Conservation (phyloP, 2,888 invertebrate genomes). For the Mesorhabditis sp. region DNA sequence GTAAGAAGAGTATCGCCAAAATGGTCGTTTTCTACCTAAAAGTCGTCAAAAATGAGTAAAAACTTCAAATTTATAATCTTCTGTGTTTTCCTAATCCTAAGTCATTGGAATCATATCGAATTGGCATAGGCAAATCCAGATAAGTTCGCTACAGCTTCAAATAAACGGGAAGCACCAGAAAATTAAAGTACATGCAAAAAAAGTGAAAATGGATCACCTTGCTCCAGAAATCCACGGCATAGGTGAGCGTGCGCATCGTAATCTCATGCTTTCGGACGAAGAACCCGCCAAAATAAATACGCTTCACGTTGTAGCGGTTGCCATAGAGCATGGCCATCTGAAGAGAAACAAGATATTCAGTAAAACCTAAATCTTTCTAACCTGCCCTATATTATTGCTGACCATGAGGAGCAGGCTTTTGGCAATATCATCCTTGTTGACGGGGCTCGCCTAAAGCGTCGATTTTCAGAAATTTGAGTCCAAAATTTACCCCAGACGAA, state of each 20-base stretch:
- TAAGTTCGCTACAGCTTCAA: too few relatives aligned
- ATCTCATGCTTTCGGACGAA: constrained; percentile 71
- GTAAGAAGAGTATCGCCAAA: not conserved
- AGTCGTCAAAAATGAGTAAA: not conserved
- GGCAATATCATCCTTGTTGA: constrained; percentile 58
- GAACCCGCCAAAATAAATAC: constrained; percentile 73
- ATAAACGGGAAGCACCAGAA: too few relatives aligned
- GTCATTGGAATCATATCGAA: too few relatives aligned
- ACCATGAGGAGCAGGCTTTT: constrained; percentile 69
- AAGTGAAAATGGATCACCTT: constrained; percentile 58
- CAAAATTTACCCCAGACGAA: not conserved
- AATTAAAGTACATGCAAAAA: not conserved
- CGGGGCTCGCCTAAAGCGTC: not conserved
- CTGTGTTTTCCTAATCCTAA: too few relatives aligned
- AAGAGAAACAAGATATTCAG: constrained; percentile 8
- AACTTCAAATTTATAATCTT: too few relatives aligned
- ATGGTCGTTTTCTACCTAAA: not conserved
- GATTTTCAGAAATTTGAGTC: constrained; percentile 6
- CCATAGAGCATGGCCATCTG: constrained; percentile 72
- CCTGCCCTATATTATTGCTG: constrained; percentile 71
- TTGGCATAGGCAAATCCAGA: too few relatives aligned
- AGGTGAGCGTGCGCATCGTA: constrained; percentile 71
- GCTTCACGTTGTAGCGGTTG: constrained; percentile 67
- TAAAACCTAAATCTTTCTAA: constrained; percentile 7
- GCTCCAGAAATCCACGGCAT: constrained; percentile 72